Percentiles rank a stretch among this genome's conserved stretches.
phyloP scores from a whole-genome alignment of 1,140 invertebrate species.

The Ceratosolen solmsi region DNA sequence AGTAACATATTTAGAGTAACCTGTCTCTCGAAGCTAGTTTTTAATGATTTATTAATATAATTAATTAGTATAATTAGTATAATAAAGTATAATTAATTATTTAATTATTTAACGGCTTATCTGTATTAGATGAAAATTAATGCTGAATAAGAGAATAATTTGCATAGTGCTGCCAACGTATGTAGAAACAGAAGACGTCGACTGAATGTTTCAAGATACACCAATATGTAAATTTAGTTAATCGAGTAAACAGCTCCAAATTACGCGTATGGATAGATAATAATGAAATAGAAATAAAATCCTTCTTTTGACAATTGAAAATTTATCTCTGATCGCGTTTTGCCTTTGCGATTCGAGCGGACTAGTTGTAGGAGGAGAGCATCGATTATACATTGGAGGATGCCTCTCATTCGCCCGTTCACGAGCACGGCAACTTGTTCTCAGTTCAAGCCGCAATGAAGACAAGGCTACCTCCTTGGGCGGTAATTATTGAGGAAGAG shows the following conservation, averaged over 20 bases:
- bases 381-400: conserved; percentile 47
- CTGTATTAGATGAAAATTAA: background rate
- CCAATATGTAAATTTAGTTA: background rate
- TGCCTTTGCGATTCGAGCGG: conserved; percentile 27
- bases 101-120: background rate
- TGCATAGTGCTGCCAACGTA: background rate
- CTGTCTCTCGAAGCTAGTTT: too few species aligned
- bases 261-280: too few species aligned
- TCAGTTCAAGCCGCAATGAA: conserved; percentile 30
- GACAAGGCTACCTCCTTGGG: conserved; percentile 60
- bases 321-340: conserved; percentile 42
- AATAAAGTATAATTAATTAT: too few species aligned
- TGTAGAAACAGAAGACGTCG: background rate
- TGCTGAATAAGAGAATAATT: background rate
- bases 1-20: too few species aligned
- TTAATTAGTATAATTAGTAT: too few species aligned
- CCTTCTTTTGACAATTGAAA: background rate
- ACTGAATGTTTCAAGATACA: background rate
- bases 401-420: background rate
- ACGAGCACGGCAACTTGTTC: background rate
- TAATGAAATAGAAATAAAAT: conserved; percentile 16
- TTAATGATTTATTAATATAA: too few species aligned
- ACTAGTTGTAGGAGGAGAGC: conserved; percentile 34
- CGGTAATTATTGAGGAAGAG: conserved; percentile 65
- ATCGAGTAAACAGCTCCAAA: background rate